These are phyloP conservation scores for Diplogasteroides magnus DNA, from an alignment of 1,140 invertebrate species.

Conservation along the genomic window DNA sequence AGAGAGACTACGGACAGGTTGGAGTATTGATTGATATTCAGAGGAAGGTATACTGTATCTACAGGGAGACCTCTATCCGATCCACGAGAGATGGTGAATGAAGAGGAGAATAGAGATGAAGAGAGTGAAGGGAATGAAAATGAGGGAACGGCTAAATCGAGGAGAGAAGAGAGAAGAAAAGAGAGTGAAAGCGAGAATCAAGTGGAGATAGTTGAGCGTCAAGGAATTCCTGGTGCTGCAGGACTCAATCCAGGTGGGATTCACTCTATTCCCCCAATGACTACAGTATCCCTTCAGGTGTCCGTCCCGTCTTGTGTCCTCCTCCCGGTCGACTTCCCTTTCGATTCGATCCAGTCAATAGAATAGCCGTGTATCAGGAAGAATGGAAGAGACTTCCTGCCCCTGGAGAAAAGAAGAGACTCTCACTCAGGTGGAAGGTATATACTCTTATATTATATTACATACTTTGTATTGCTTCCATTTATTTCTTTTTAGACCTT, in stretches of 20 bases:
- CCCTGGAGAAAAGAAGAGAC: slow-evolving; percentile 30
- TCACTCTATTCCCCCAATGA: too few relatives aligned
- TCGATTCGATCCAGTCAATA: not conserved
- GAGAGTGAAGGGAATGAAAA: too few relatives aligned
- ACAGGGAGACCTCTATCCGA: too few relatives aligned
- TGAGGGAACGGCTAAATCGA: not conserved
- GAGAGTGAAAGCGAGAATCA: not conserved
- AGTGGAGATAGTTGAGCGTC: not conserved
- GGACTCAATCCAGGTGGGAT: too few relatives aligned
- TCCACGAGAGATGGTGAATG: too few relatives aligned
- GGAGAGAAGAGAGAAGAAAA: not conserved
- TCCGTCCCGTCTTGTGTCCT: not conserved
- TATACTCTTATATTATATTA: too few relatives aligned
- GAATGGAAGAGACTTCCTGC: slow-evolving; percentile 29
- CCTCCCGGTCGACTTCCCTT: not conserved
- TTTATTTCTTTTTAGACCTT: not conserved
- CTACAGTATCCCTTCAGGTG: too few relatives aligned
- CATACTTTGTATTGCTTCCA: not conserved
- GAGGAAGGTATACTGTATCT: too few relatives aligned
- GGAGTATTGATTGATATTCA: too few relatives aligned
- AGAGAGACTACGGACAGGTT: too few relatives aligned
- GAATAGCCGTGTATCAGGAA: not conserved
- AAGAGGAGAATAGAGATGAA: too few relatives aligned
- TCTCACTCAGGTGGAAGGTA: slow-evolving; percentile 30
- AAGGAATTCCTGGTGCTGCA: not conserved